These are phyloP conservation scores for Forbesichthys papilliferus DNA, from an alignment of 2,113 vertebrate genomes.

Conservation along the genomic window DNA sequence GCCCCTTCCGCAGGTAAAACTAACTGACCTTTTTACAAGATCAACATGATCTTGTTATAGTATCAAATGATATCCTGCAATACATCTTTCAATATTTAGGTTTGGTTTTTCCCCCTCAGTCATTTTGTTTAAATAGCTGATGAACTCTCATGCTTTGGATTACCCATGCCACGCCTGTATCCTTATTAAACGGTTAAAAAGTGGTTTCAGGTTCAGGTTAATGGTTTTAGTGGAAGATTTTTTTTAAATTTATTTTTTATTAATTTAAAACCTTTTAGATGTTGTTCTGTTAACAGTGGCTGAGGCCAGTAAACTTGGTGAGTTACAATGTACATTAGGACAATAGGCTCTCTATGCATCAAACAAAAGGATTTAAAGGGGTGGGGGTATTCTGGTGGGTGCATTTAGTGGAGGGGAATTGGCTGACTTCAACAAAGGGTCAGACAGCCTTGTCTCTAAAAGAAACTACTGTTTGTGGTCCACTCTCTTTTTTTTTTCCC, in stretches of 20 bases:
- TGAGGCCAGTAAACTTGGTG: slow-evolving; percentile 23
- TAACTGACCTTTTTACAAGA: neutral
- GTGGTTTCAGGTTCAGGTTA: neutral
- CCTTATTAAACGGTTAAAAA: neutral
- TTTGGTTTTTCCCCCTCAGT: too few species aligned
- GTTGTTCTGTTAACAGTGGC: neutral
- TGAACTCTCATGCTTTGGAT: slow-evolving; percentile 39
- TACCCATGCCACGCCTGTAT: slow-evolving; percentile 49
- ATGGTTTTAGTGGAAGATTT: neutral
- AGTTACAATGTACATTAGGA: slow-evolving; percentile 53
- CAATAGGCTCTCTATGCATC: slow-evolving; percentile 64
- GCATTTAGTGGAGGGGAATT: slow-evolving; percentile 13
- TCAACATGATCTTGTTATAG: too few species aligned
- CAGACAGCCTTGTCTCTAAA: slow-evolving; percentile 49
- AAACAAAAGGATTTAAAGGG: slow-evolving; percentile 12
- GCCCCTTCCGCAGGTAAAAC: slow-evolving; percentile 65
- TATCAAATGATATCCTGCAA: too few species aligned
- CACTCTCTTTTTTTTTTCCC: neutral
- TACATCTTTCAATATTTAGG: too few species aligned
- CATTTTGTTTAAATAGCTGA: too few species aligned
- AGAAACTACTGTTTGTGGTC: slow-evolving; percentile 29
- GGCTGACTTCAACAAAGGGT: slow-evolving; percentile 44
- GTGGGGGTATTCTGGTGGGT: slow-evolving; percentile 23
- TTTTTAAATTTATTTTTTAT: too few species aligned
- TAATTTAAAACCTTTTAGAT: too few species aligned